phyloP scores from a whole-genome alignment of 2,888 invertebrate species.

The Epiblema foenella region DNA sequence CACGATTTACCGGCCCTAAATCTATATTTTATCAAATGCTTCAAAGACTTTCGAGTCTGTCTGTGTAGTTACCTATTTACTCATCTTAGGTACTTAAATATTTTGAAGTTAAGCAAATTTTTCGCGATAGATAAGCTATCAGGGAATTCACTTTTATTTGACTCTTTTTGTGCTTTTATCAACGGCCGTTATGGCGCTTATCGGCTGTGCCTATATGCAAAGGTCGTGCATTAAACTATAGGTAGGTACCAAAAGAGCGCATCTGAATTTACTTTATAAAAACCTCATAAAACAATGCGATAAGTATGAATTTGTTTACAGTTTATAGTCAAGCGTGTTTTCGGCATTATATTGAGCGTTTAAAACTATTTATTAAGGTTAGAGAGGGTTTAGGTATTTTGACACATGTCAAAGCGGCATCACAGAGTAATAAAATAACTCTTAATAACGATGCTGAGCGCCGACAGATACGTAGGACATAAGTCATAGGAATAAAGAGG shows the following conservation, averaged over 20 bases:
- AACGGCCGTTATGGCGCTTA: conserved; percentile 44
- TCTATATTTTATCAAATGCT: background rate
- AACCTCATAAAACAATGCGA: background rate
- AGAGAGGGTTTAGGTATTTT: background rate
- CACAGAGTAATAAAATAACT: conserved; percentile 5
- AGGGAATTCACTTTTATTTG: conserved; percentile 48
- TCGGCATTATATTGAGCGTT: background rate
- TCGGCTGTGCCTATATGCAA: conserved; percentile 21
- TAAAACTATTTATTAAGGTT: conserved; percentile 1
- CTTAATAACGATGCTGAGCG: conserved; percentile 53
- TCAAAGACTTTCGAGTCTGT: background rate
- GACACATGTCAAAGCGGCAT: conserved; percentile 15
- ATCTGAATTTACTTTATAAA: background rate
- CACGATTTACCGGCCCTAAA: background rate
- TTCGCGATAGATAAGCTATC: conserved; percentile 45
- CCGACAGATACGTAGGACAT: conserved; percentile 68
- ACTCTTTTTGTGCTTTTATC: conserved; percentile 44
- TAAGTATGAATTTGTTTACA: background rate
- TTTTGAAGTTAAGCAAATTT: conserved; percentile 33
- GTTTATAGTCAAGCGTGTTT: background rate
- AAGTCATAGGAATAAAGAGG: conserved; percentile 59
- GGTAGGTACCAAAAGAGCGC: background rate
- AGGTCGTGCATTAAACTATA: background rate
- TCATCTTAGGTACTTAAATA: conserved; percentile 19
- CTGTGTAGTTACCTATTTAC: background rate